phyloP scores from a whole-genome alignment of 2,113 vertebrate species.

The Scomber colias region DNA sequence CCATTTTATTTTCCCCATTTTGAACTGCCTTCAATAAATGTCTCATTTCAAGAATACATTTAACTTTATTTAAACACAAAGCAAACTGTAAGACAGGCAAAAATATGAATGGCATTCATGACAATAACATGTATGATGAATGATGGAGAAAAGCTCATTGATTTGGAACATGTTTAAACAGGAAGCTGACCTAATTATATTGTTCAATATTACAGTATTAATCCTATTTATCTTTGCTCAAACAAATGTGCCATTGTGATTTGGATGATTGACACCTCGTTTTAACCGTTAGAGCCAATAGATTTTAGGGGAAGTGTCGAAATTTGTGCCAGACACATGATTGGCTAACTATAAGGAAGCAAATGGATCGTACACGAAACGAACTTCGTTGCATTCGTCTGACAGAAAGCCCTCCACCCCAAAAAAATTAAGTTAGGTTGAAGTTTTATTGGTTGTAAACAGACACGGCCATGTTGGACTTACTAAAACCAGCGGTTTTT shows the following conservation, averaged over 20 bases:
- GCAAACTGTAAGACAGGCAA: neutral
- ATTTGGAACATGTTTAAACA: slow-evolving; percentile 19
- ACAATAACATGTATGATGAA: neutral
- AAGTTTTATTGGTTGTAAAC: too few relatives aligned
- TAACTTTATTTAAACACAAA: neutral
- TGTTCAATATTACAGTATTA: neutral
- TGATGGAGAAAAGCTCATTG: neutral
- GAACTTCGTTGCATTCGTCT: too few relatives aligned
- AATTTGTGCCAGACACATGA: too few relatives aligned
- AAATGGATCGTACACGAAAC: too few relatives aligned
- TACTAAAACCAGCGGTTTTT: too few relatives aligned
- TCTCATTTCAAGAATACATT: neutral
- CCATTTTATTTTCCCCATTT: neutral
- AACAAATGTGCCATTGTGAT: neutral
- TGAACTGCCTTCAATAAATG: slow-evolving; percentile 1
- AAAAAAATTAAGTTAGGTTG: too few relatives aligned
- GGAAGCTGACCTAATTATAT: neutral
- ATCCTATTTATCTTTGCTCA: neutral
- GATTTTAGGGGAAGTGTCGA: too few relatives aligned
- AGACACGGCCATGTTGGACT: too few relatives aligned
- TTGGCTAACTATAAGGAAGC: too few relatives aligned
- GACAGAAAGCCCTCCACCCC: too few relatives aligned
- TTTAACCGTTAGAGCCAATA: too few relatives aligned
- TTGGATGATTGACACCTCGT: too few relatives aligned
- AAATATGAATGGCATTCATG: neutral